Conservation (phyloP, 1,140 invertebrate genomes). For the Lordiphosa collinella region DNA sequence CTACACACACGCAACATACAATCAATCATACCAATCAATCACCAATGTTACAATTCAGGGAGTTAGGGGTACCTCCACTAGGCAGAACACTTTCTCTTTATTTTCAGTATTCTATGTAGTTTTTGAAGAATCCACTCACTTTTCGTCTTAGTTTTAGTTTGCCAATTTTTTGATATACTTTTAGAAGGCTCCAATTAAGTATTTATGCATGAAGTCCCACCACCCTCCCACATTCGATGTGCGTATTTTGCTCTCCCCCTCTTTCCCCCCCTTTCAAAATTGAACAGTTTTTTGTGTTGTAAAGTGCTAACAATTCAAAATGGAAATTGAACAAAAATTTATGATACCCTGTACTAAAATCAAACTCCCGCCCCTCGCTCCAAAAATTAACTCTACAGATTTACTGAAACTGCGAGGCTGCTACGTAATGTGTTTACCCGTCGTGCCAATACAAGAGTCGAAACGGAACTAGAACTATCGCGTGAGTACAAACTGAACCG, state of each 20-base stretch:
- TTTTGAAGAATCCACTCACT: slow-evolving; percentile 4
- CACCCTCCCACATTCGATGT: slow-evolving; percentile 20
- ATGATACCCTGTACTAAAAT: slow-evolving; percentile 40
- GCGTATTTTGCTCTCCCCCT: slow-evolving; percentile 14
- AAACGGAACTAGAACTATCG: slow-evolving; percentile 92
- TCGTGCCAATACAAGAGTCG: slow-evolving; percentile 87
- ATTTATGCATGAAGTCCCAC: slow-evolving; percentile 21
- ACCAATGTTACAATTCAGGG: not conserved
- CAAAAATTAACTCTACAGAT: slow-evolving; percentile 84
- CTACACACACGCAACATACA: slow-evolving; percentile 12
- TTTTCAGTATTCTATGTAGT: slow-evolving; percentile 2
- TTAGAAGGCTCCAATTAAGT: slow-evolving; percentile 9
- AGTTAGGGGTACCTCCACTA: too few species aligned
- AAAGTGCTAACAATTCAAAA: slow-evolving; percentile 73
- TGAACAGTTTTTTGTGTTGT: not conserved
- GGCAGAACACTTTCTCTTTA: not conserved
- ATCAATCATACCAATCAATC: slow-evolving; percentile 7
- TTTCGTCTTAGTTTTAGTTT: slow-evolving; percentile 5
- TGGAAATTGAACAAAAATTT: slow-evolving; percentile 39
- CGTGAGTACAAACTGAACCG: slow-evolving; percentile 86
- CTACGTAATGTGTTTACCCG: slow-evolving; percentile 94
- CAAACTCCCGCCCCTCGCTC: slow-evolving; percentile 18
- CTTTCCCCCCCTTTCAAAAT: not conserved
- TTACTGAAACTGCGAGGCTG: slow-evolving; percentile 96
- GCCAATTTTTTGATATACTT: slow-evolving; percentile 6